Conservation (phyloP, 2,797 vertebrate species). For the Leontopithecus rosalia region DNA sequence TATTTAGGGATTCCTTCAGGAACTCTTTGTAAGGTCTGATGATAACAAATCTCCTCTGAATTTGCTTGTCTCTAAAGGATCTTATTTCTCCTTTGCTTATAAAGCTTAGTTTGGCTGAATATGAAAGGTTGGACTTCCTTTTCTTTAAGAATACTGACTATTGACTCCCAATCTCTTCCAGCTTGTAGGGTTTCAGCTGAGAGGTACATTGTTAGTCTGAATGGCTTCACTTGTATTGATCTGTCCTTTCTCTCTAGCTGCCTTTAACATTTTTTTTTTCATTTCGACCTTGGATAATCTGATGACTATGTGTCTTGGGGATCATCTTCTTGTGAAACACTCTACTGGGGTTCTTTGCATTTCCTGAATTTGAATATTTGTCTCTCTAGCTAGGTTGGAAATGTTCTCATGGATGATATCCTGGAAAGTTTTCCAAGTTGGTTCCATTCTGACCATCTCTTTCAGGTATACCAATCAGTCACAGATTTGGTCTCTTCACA, state of each 20-base stretch:
- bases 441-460: background rate
- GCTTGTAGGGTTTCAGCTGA: background rate
- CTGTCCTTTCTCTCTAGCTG: background rate
- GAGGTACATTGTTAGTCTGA: background rate
- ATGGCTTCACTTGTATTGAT: background rate
- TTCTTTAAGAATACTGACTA: background rate
- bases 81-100: background rate
- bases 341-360: background rate
- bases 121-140: background rate
- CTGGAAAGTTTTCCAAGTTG: background rate
- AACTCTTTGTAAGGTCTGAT: background rate
- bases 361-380: background rate
- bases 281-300: background rate
- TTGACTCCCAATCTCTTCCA: background rate
- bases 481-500: background rate
- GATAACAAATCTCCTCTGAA: background rate
- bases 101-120: background rate
- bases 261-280: background rate
- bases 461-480: background rate
- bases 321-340: background rate
- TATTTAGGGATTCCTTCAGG: background rate
- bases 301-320: background rate
- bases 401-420: background rate
- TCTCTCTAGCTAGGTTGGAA: background rate
- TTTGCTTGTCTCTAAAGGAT: background rate